Evolutionary conservation across 2,888 invertebrate species (phyloP).

Genomic region (Cheilosia variabilis): DNA sequence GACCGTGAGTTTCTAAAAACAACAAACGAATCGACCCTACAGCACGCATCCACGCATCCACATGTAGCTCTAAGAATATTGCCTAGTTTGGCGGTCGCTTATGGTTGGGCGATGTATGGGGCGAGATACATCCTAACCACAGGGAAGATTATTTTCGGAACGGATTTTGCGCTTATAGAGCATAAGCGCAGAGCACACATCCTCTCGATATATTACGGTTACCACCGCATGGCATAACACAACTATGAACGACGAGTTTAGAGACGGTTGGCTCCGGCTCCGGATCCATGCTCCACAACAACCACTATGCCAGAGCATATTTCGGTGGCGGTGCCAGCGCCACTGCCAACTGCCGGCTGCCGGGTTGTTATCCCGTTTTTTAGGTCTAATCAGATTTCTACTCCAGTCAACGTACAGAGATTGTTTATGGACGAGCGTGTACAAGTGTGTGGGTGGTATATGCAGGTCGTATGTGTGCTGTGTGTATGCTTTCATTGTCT

Average conservation of each 20-base stretch:
- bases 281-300: slow-evolving; percentile 55
- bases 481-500: slow-evolving; percentile 75
- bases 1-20: slow-evolving; percentile 42
- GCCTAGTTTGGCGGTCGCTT: slow-evolving; percentile 68
- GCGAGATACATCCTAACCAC: slow-evolving; percentile 61
- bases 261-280: slow-evolving; percentile 56
- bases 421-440: slow-evolving; percentile 67
- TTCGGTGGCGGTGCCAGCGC: slow-evolving; percentile 57
- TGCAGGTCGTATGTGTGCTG: slow-evolving; percentile 77
- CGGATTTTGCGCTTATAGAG: slow-evolving; percentile 75
- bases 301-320: slow-evolving; percentile 45
- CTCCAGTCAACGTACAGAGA: slow-evolving; percentile 68
- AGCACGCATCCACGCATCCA: slow-evolving; percentile 25
- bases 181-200: slow-evolving; percentile 60
- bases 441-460: slow-evolving; percentile 59
- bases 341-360: slow-evolving; percentile 32
- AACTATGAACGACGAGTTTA: slow-evolving; percentile 71
- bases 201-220: slow-evolving; percentile 59
- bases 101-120: slow-evolving; percentile 41
- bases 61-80: slow-evolving; percentile 56
- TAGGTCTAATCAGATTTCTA: slow-evolving; percentile 78
- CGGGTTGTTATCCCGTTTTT: slow-evolving; percentile 77
- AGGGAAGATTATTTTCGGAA: slow-evolving; percentile 72
- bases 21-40: slow-evolving; percentile 29
- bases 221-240: slow-evolving; percentile 59